These are phyloP conservation scores for Molossus molossus DNA, from an alignment of 2,797 vertebrate genomes.

Conservation along the genomic window DNA sequence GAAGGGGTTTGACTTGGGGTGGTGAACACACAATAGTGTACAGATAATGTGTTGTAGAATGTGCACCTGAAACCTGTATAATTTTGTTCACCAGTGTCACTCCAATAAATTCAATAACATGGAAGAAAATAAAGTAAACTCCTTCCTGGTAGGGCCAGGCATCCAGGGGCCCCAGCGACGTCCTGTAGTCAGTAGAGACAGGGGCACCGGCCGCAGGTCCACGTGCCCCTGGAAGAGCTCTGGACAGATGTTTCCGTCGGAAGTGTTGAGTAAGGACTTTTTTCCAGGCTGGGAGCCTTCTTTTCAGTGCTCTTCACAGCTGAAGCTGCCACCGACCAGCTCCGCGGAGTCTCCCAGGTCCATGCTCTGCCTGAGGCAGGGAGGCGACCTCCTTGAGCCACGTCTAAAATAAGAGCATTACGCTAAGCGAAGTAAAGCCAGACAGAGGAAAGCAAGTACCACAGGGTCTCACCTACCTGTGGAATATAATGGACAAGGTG, in stretches of 20 bases:
- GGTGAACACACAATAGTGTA: neutral
- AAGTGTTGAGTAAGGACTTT: neutral
- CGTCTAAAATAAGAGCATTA: neutral
- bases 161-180: neutral
- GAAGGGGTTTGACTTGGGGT: neutral
- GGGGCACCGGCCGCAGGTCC: neutral
- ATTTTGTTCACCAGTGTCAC: neutral
- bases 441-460: no score
- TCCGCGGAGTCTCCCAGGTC: neutral
- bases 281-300: neutral
- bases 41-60: neutral
- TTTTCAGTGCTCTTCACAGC: neutral
- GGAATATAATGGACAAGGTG: no score
- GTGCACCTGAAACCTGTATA: neutral
- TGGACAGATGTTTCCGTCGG: constrained; percentile 25
- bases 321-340: neutral
- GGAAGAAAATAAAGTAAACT: neutral
- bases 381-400: neutral
- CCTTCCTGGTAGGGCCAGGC: neutral
- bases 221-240: neutral
- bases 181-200: neutral
- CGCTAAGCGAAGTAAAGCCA: no score
- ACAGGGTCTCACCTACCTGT: no score
- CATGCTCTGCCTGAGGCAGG: neutral
- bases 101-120: neutral